Evolutionary conservation across 2,113 vertebrate species (phyloP), one percentile per base, ranked within the genome.

Genomic region (Synodontis membranacea): DNA sequence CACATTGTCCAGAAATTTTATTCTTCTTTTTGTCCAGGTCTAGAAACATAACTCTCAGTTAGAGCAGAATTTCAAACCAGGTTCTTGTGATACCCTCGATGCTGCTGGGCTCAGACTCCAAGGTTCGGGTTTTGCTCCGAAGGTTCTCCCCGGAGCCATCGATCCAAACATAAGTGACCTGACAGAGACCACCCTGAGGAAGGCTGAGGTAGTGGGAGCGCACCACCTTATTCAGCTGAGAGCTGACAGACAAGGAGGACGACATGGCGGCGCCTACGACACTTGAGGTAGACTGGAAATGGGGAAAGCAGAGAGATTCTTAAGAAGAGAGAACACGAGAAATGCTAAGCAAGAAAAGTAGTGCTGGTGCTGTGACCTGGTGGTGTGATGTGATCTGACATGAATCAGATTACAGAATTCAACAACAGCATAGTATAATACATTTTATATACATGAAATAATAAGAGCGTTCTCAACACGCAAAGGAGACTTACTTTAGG

Each of bases 121-220:
- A 90, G 52, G 95, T 96, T 84, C 90, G 90, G 54, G 93, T 95
- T 90, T 96, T 96, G 91, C 91, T 94, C 46, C 96, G 93, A 66
- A 96, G 92, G 0, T 92, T 92, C 80, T 96, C 95, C 0, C 95
- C 95, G 1, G 93, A 94, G 58, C 95, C 95, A 0, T 96, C 95
- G 15, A 96, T 94, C 96, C 96, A 96, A 12, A 96, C 87, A 2
- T 96, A 96, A 23, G 95, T 96, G 80, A 94, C 93, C 92, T 94
- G 93, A 21, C 93, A 94, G 83, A 28, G 37, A 0, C 85, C 89
- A 0, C 93, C 93, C 88, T 96, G 95, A 81, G 95, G 93, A 81
- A 96, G 92, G 82, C 87, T 86, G 92, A 95, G 87, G 88, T 96
- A 96, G 88, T 95, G 93, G 84, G 95, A 94, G 81, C 93, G 87